Evolutionary conservation across 1,140 invertebrate species (phyloP), one percentile per base, ranked within the genome.

Genomic region (Chrysomallon squamiferum): DNA sequence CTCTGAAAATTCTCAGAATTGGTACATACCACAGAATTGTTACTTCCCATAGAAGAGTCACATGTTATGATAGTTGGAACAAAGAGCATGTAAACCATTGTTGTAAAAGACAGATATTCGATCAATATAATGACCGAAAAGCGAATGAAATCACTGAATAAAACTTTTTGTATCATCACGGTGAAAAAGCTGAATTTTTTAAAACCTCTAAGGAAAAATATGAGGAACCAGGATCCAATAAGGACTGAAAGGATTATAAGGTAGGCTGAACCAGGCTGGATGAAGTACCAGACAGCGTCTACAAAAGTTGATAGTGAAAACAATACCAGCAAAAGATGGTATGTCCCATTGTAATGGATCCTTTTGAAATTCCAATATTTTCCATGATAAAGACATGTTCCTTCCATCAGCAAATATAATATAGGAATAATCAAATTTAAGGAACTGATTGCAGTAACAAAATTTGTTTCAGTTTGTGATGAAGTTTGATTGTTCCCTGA

Each of bases 111-210:
- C 33, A 76, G 15, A 2, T 75, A 45, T 58, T 74, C 69, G 33
- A 80, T 59, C 7, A 62, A 20, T 20, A 77, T 73, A 20, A 77
- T 68, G 4, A 73, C 38, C 1, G 75, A 75, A 59, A 77, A 77
- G 20, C 75, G 38, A 22, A 71, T 33, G 61, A 75, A 47, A 60
- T 77, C 73, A 13, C 75, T 73, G 59, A 75, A 66, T 11, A 77
- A 65, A 22, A 77, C 69, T 43, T 75, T 71, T 54, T 75, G 71
- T 11, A 77, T 62, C 71, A 77, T 70, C n/a, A 73, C 73, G 4
- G 76, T 77, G 59, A 77, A 77, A 50, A 77, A 77, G 38, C 69
- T 72, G 56, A 77, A 77, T 54, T 72, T 72, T 59, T 70, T 65
- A 27, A 56, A 61, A 0, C 66, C 71, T 11, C 76, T 30, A 3